These are phyloP conservation scores for Pseudomyrmex flavicornis DNA, from an alignment of 1,140 invertebrate genomes.

Conservation along the genomic window DNA sequence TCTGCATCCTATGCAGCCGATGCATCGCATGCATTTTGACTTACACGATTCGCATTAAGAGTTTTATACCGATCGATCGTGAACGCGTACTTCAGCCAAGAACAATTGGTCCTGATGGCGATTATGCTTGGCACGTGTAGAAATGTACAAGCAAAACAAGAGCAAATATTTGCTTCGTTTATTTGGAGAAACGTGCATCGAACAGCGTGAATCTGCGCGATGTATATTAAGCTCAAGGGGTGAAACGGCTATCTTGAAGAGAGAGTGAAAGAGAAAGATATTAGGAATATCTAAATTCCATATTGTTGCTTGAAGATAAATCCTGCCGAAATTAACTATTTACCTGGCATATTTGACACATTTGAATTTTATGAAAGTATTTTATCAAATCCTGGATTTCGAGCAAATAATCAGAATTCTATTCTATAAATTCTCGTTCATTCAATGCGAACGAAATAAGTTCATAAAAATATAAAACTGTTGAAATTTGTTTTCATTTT, in stretches of 20 bases:
- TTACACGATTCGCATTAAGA: not conserved
- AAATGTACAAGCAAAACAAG: constrained; percentile 51
- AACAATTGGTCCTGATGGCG: constrained; percentile 53
- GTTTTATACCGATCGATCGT: not conserved
- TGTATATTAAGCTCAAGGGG: constrained; percentile 24
- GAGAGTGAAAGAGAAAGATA: too few species aligned
- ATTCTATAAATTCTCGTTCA: too few species aligned
- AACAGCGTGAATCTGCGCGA: not conserved
- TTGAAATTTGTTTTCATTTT: too few species aligned
- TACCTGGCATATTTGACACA: not conserved
- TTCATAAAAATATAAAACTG: too few species aligned
- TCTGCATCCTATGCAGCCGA: not conserved
- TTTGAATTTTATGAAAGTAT: too few species aligned
- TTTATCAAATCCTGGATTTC: too few species aligned
- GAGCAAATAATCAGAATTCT: too few species aligned
- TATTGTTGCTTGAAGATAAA: not conserved
- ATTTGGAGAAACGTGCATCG: constrained; percentile 58
- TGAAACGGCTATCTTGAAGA: not conserved
- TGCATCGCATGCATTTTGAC: constrained; percentile 9
- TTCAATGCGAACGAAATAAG: too few species aligned
- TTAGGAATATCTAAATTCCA: not conserved
- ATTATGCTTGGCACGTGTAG: constrained; percentile 56
- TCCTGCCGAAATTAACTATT: not conserved
- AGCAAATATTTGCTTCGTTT: constrained; percentile 69
- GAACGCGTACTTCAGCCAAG: constrained; percentile 38